These are phyloP conservation scores for Caenorhabditis briggsae DNA, from an alignment of 1,140 invertebrate species.

Conservation along the genomic window DNA sequence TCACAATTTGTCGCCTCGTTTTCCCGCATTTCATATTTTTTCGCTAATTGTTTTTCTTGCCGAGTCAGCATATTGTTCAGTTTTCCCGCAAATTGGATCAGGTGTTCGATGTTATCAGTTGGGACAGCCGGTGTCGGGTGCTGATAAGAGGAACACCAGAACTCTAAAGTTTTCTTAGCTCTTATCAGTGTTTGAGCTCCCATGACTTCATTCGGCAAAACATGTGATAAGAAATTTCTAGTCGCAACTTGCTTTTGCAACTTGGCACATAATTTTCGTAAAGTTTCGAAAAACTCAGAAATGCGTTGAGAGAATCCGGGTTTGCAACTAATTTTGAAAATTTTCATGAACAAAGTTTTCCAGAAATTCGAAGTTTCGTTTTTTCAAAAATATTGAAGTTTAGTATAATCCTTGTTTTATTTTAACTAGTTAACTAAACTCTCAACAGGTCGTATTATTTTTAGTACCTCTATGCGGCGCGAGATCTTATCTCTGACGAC, in stretches of 20 bases:
- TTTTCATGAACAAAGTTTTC: too few species aligned
- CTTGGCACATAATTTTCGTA: not conserved
- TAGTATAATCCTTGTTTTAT: too few species aligned
- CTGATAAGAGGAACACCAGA: conserved; percentile 30
- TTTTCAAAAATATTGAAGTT: too few species aligned
- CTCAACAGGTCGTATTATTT: too few species aligned
- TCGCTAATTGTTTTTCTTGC: not conserved
- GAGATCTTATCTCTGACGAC: not conserved
- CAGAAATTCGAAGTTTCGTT: too few species aligned
- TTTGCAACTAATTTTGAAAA: too few species aligned
- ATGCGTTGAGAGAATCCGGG: too few species aligned
- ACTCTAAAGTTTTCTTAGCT: not conserved
- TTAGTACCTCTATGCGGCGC: too few species aligned
- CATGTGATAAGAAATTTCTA: conserved; percentile 1
- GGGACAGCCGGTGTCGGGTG: not conserved
- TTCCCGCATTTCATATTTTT: not conserved
- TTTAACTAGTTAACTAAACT: too few species aligned
- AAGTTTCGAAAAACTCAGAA: too few species aligned
- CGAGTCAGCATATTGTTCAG: not conserved
- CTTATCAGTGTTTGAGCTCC: conserved; percentile 18
- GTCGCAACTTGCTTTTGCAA: conserved; percentile 17
- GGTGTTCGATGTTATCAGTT: conserved; percentile 26
- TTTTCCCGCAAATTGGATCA: conserved; percentile 46
- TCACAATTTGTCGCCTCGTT: not conserved
- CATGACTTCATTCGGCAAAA: not conserved